Evolutionary conservation across 1,140 invertebrate genomes (phyloP).

Genomic region (Mamestra configurata): DNA sequence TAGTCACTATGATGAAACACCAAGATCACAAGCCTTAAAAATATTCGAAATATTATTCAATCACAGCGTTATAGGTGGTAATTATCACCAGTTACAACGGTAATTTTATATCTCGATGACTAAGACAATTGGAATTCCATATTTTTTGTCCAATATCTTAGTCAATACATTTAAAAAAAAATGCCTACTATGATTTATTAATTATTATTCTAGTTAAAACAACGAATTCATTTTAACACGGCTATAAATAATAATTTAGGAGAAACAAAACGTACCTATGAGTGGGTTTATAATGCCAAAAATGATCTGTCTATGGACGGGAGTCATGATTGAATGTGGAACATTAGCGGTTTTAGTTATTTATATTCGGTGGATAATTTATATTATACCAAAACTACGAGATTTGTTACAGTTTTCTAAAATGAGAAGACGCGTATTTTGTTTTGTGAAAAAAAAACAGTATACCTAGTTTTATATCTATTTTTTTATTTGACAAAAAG

Average conservation of each 20-base stretch:
- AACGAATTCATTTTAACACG: slow-evolving; percentile 40
- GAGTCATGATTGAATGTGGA: not conserved
- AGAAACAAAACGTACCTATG: slow-evolving; percentile 22
- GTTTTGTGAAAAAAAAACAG: too few species aligned
- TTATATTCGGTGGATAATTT: not conserved
- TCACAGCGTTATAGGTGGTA: not conserved
- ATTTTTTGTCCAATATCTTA: slow-evolving; percentile 4
- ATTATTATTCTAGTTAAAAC: slow-evolving; percentile 16
- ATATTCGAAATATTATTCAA: not conserved
- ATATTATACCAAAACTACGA: not conserved
- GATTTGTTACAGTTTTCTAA: not conserved
- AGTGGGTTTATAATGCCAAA: slow-evolving; percentile 17
- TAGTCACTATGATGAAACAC: too few species aligned
- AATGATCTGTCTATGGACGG: not conserved
- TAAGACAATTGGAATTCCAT: slow-evolving; percentile 15
- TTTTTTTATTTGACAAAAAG: too few species aligned
- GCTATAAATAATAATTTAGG: slow-evolving; percentile 30
- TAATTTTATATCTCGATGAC: not conserved
- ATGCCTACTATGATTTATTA: slow-evolving; percentile 40
- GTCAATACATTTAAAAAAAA: slow-evolving; percentile 3
- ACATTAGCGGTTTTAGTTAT: not conserved
- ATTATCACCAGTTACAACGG: slow-evolving; percentile 14
- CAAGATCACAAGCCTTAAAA: not conserved
- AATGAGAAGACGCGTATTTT: too few species aligned
- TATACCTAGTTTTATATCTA: too few species aligned